Evolutionary conservation across 2,888 invertebrate species (phyloP).

Genomic region (Muschampia plurimacula): DNA sequence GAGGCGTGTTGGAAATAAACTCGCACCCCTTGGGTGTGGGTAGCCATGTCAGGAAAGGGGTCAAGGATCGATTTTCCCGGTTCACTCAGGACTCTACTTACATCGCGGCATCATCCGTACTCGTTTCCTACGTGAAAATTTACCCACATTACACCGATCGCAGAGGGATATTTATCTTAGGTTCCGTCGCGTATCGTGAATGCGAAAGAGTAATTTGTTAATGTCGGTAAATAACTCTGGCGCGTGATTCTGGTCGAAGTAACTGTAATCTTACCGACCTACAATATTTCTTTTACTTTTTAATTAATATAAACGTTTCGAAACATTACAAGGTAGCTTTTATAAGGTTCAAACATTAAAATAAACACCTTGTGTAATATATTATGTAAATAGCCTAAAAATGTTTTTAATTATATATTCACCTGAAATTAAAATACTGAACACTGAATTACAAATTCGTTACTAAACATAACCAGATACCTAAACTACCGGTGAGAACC

Average conservation of each 20-base stretch:
- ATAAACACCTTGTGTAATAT: no score
- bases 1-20: conserved; percentile 42
- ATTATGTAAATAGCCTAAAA: no score
- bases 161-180: conserved; percentile 25
- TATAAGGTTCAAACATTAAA: no score
- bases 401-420: no score
- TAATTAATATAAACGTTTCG: no score
- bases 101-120: conserved; percentile 41
- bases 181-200: conserved; percentile 12
- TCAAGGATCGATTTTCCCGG: conserved; percentile 62
- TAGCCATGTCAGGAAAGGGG: conserved; percentile 53
- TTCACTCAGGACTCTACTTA: conserved; percentile 48
- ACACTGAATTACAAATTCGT: no score
- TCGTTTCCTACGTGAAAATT: conserved; percentile 37
- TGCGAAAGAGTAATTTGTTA: conserved; percentile 25
- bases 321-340: no score
- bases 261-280: no score
- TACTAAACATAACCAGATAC: no score
- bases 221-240: conserved; percentile 8
- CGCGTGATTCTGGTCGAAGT: not conserved
- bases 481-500: no score
- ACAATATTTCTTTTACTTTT: no score
- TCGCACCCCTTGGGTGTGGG: conserved; percentile 46
- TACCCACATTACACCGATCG: conserved; percentile 29
- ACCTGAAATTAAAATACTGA: no score